These are phyloP conservation scores for Dyspetes luteomarginatus DNA, from an alignment of 2,888 invertebrate species.

Conservation along the genomic window DNA sequence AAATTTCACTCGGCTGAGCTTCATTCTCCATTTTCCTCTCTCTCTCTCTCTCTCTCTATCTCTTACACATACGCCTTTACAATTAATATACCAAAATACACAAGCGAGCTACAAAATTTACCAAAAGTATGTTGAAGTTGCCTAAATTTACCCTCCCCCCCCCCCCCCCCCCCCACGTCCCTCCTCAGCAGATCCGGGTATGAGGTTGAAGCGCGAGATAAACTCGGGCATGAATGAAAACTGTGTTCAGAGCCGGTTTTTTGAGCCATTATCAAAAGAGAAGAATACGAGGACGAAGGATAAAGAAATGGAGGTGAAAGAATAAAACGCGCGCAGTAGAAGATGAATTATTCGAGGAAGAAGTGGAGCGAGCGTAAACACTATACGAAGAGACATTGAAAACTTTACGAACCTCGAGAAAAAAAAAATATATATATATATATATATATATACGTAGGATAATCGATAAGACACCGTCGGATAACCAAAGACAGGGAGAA, in stretches of 20 bases:
- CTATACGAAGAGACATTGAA: conserved; percentile 34
- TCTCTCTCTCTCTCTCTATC: too few relatives aligned
- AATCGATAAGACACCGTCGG: conserved; percentile 39
- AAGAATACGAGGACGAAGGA: background rate
- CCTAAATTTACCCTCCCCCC: conserved; percentile 29
- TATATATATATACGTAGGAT: conserved; percentile 14
- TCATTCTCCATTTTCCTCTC: too few relatives aligned
- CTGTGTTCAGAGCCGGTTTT: conserved; percentile 46
- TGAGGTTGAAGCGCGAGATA: conserved; percentile 8
- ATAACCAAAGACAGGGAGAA: conserved; percentile 31
- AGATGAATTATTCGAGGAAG: conserved; percentile 33
- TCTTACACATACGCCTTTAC: too few relatives aligned
- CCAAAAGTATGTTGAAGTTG: background rate
- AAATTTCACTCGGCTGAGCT: too few relatives aligned
- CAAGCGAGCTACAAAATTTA: background rate
- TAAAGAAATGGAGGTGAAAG: background rate
- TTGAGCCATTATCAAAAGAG: background rate
- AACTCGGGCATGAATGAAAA: conserved; percentile 58
- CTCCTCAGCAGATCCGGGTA: conserved; percentile 52
- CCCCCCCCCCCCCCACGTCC: background rate
- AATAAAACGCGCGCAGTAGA: background rate
- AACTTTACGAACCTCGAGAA: conserved; percentile 25
- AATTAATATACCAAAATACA: background rate
- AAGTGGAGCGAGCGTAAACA: conserved; percentile 47
- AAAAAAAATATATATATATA: conserved; percentile 6